A percentile compares a stretch with the other conserved stretches of the same genome.
These are phyloP conservation scores for Chalcis sispes DNA, from an alignment of 2,888 invertebrate genomes.

Conservation along the genomic window DNA sequence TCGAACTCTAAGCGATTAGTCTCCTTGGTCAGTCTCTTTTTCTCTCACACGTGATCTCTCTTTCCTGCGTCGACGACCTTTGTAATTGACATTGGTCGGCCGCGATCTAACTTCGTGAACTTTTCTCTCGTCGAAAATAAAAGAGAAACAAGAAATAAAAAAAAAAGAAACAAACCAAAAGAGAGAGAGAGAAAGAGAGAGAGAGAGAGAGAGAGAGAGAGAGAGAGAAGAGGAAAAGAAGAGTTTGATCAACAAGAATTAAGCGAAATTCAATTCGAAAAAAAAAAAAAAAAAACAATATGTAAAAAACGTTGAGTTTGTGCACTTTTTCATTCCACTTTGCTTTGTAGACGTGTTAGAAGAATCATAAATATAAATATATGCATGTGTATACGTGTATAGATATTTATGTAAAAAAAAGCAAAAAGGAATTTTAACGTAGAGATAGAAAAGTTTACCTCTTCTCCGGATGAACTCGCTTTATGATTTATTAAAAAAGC, in stretches of 20 bases:
- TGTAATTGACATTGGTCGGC: slow-evolving; percentile 47
- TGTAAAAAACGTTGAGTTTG: slow-evolving; percentile 9
- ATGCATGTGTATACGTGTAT: too few species aligned
- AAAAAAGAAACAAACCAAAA: not conserved
- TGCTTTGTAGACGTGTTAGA: too few species aligned
- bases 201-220: too few species aligned
- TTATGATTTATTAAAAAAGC: slow-evolving; percentile 53
- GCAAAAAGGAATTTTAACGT: slow-evolving; percentile 24
- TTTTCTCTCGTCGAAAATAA: not conserved
- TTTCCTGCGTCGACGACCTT: slow-evolving; percentile 12
- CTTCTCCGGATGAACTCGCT: slow-evolving; percentile 13
- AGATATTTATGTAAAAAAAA: slow-evolving; percentile 40
- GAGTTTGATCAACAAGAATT: too few species aligned
- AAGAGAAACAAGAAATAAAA: not conserved
- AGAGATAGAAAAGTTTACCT: slow-evolving; percentile 20
- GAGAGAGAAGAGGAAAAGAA: too few species aligned
- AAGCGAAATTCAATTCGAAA: slow-evolving; percentile 27
- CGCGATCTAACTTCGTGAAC: not conserved
- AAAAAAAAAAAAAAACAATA: too few species aligned
- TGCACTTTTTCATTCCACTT: slow-evolving; percentile 20
- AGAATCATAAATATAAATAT: too few species aligned
- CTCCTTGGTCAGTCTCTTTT: slow-evolving; percentile 27
- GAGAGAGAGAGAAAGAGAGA: not conserved
- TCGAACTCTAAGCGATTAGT: slow-evolving; percentile 20
- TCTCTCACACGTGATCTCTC: slow-evolving; percentile 4